Evolutionary conservation across 2,797 vertebrate species (phyloP).

Genomic region (Yasuhikotakia modesta): DNA sequence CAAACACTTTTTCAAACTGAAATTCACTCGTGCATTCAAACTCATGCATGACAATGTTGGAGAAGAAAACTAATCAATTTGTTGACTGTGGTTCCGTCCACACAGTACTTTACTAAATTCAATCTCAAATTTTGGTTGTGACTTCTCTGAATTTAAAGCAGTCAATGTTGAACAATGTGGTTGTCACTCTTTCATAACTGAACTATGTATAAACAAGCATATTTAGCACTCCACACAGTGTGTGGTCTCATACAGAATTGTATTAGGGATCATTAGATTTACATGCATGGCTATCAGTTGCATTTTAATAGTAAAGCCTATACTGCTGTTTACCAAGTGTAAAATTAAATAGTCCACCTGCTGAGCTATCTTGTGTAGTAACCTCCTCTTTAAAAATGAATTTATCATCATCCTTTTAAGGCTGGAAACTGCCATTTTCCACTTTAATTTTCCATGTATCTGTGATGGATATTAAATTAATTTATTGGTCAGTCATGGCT

Average conservation of each 20-base stretch:
- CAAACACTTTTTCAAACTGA: no score
- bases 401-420: conserved; percentile 2
- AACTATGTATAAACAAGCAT: no score
- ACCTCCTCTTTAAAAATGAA: conserved; percentile 11
- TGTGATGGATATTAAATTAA: conserved; percentile 20
- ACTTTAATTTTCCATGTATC: conserved; percentile 27
- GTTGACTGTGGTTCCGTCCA: no score
- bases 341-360: conserved; percentile 11
- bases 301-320: neutral
- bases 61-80: no score
- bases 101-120: no score
- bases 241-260: neutral
- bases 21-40: no score
- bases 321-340: neutral
- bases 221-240: neutral
- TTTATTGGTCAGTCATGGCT: conserved; percentile 43
- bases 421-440: no score
- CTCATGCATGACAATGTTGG: neutral
- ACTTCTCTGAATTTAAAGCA: no score
- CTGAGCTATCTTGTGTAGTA: neutral
- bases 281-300: neutral
- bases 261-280: neutral
- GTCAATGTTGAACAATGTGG: neutral
- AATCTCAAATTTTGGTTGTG: no score
- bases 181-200: neutral